Evolutionary conservation across 2,888 invertebrate genomes (phyloP).

Genomic region (Hydraecia micacea): DNA sequence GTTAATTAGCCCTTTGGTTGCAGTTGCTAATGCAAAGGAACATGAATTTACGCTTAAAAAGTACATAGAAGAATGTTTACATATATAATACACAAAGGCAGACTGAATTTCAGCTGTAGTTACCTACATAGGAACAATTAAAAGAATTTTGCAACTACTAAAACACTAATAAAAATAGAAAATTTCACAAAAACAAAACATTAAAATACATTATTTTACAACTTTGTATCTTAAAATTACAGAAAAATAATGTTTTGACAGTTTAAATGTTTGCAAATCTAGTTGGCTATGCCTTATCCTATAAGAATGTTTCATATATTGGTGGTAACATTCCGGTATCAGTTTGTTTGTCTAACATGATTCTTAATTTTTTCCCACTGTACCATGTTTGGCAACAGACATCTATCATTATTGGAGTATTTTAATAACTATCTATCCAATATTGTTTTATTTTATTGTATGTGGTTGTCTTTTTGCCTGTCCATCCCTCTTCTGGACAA

Average conservation of each 20-base stretch:
- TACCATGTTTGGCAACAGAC: neutral
- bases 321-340: neutral
- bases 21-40: conserved; percentile 2
- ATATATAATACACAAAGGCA: conserved; percentile 39
- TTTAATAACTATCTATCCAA: neutral
- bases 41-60: neutral
- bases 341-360: neutral
- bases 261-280: neutral
- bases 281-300: neutral
- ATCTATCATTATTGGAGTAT: neutral
- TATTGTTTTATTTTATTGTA: neutral
- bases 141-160: neutral
- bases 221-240: neutral
- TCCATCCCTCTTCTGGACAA: too few relatives aligned
- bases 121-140: neutral
- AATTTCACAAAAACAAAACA: neutral
- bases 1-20: neutral
- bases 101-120: conserved; percentile 40
- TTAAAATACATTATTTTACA: neutral
- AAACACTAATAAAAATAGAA: neutral
- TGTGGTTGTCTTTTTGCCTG: neutral
- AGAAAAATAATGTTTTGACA: neutral
- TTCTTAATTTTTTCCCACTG: neutral
- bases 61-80: conserved; percentile 51
- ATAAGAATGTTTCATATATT: neutral